These are phyloP conservation scores for Mirounga angustirostris DNA, from an alignment of 2,113 vertebrate species.

Conservation along the genomic window DNA sequence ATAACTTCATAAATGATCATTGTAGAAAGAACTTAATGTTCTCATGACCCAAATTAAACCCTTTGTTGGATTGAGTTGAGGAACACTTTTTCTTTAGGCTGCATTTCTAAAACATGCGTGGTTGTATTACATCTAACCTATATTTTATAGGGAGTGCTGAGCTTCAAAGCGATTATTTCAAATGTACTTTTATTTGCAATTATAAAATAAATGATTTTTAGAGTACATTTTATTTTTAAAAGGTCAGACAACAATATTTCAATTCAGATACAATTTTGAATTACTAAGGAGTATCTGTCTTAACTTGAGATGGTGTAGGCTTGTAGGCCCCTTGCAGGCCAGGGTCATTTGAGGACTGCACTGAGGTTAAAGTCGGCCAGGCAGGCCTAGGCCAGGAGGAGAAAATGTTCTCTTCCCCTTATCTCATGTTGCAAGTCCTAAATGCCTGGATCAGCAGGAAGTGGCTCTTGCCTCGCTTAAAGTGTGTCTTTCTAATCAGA, in stretches of 20 bases:
- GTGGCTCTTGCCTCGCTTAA: too few relatives aligned
- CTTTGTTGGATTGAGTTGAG: neutral
- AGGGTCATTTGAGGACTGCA: too few relatives aligned
- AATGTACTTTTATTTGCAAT: conserved; percentile 42
- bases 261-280: neutral
- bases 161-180: neutral
- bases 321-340: too few relatives aligned
- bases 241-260: conserved; percentile 24
- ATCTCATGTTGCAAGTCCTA: too few relatives aligned
- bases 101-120: conserved; percentile 25
- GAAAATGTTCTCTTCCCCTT: too few relatives aligned
- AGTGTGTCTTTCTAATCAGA: too few relatives aligned
- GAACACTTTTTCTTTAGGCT: neutral
- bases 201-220: conserved; percentile 56
- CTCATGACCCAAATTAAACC: neutral
- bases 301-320: too few relatives aligned
- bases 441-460: too few relatives aligned
- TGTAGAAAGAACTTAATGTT: conserved; percentile 58
- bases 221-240: neutral
- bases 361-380: too few relatives aligned
- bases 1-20: conserved; percentile 54
- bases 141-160: neutral
- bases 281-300: neutral
- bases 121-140: neutral
- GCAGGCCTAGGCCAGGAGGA: too few relatives aligned